phyloP scores from a whole-genome alignment of 2,113 vertebrate genomes.

The Podarcis raffonei region DNA sequence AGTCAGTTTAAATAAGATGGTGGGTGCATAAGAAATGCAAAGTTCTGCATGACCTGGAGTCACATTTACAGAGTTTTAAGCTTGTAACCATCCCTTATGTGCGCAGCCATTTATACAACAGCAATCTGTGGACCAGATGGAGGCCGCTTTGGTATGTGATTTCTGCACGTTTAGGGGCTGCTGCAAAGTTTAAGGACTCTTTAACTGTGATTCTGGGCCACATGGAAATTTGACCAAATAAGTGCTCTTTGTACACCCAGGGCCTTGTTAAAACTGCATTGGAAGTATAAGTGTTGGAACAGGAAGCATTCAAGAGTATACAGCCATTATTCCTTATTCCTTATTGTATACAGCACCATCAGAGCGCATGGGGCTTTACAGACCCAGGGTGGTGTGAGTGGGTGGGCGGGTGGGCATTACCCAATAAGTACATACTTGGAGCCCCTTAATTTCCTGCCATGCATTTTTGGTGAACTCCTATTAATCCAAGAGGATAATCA shows the following conservation, averaged over 20 bases:
- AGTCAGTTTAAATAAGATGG: background rate
- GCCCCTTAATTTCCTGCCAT: too few relatives aligned
- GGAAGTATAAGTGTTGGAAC: background rate
- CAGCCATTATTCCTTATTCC: background rate
- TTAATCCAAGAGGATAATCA: background rate
- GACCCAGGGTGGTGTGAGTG: background rate
- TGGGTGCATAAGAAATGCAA: too few relatives aligned
- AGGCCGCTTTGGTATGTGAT: background rate
- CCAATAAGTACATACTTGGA: too few relatives aligned
- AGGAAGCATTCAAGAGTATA: background rate
- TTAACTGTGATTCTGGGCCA: background rate
- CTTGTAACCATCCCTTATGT: background rate
- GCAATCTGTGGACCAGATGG: background rate
- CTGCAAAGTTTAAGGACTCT: background rate
- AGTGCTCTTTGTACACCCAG: background rate
- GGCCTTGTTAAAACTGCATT: background rate
- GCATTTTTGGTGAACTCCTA: background rate
- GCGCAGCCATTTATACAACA: background rate
- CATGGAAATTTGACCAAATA: background rate
- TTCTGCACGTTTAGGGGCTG: background rate
- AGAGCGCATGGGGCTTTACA: background rate
- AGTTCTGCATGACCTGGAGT: background rate
- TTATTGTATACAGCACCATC: background rate
- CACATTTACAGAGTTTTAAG: background rate
- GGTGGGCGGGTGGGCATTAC: too few relatives aligned